Base-by-base conservation (phyloP, 2,888 invertebrate genomes). In the Lithophane semibrunnea region DNA sequence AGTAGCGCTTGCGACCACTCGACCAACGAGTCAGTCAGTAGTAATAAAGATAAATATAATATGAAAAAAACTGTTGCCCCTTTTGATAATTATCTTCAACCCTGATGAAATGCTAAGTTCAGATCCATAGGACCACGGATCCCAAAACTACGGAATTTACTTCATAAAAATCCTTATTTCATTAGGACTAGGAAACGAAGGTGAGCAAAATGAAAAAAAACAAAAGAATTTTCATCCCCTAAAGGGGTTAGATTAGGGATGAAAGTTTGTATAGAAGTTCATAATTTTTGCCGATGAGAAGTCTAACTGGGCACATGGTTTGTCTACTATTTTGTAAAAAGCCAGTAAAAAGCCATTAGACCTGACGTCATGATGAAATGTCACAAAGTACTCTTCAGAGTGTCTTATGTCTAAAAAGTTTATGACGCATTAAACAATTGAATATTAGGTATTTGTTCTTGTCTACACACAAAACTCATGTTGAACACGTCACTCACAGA, bases 401-500 rank as follows among this genome's bases (percentile, higher is more conserved):
- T 8, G 63, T 13, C 13, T 1, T n/a, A 64, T n/a, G 9, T 44
- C n/a, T n/a, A 44, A 64, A 64, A 54, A 63, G 1, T 16, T 29
- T n/a, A 12, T 4, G 49, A 29, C 8, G 3, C 37, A 49, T 18
- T 10, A n/a, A 69, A 12, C 54, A 16, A 69, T 60, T 67, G 3
- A 52, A 54, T 29, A 56, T 16, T 12, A n/a, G 54, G 10, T 56
- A 73, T 56, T 47, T 16, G 9, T 56, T n/a, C 70, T 29, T 29
- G 21, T 29, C 12, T 52, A 52, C 21, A 52, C 21, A 54, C 49
- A 52, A 47, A 63, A 54, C 1, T 54, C 47, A 16, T 37, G 8
- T 64, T 24, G 13, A 54, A 16, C 64, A 60, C 56, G 74, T 82
- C 83, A 79, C 54, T 42, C 12, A 10, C 83, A 82, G 72, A 54